Conservation (phyloP, 2,113 vertebrate genomes). For the Cryptotis parvus region DNA sequence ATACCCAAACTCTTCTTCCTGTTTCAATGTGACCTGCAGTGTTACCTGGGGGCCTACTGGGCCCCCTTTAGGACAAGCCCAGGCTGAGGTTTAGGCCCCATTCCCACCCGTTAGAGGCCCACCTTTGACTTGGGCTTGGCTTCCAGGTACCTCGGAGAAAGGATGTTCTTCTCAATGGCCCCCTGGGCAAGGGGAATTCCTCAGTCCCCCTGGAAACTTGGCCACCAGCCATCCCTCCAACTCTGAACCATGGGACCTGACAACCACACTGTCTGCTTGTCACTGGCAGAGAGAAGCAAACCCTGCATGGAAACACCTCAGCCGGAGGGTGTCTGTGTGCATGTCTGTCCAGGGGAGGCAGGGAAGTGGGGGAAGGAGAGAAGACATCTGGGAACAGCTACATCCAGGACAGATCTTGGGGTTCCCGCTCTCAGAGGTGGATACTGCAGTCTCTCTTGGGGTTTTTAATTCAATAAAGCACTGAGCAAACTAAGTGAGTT, state of each 20-base stretch:
- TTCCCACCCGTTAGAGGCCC: neutral
- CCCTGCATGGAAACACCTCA: neutral
- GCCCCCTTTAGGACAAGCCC: slow-evolving; percentile 26
- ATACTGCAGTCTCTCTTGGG: slow-evolving; percentile 43
- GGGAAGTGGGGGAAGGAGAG: no score
- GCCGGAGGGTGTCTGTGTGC: no score
- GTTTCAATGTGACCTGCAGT: slow-evolving; percentile 58
- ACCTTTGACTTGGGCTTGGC: neutral
- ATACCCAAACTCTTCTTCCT: slow-evolving; percentile 55
- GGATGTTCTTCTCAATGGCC: neutral
- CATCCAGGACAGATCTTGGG: slow-evolving; percentile 45
- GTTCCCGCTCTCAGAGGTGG: slow-evolving; percentile 1
- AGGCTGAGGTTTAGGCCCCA: neutral
- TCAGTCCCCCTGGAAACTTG: slow-evolving; percentile 31
- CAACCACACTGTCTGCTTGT: slow-evolving; percentile 59
- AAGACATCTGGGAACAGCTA: slow-evolving; percentile 48
- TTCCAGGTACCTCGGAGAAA: slow-evolving; percentile 42
- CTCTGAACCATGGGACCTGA: slow-evolving; percentile 38
- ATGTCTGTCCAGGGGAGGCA: neutral
- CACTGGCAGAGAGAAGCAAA: neutral
- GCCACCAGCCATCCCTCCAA: neutral
- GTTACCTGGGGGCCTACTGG: neutral
- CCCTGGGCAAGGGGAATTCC: neutral
- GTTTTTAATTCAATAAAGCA: slow-evolving; percentile 80
- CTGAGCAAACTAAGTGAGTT: slow-evolving; percentile 72